Base-by-base conservation (phyloP, 1,140 invertebrate species). In the Pogonognathellus flavescens region DNA sequence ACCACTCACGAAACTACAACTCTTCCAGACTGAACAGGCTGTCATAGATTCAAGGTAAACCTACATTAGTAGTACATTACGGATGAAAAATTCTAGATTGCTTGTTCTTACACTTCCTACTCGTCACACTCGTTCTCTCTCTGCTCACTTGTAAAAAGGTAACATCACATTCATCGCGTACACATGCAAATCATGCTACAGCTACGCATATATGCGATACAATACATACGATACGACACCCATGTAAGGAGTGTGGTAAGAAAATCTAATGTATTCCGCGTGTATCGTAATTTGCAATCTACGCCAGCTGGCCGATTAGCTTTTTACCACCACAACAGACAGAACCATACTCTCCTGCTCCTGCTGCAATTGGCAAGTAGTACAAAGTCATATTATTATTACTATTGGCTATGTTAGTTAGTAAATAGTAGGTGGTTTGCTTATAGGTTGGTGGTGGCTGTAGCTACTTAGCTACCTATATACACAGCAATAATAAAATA, bases 1-100 rank as follows among this genome's bases (percentile, higher is more conserved):
- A 76, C 70, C 70, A 25, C 70, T 49, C 70, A 76, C 70, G 70
- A 76, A 76, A 76, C 70, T 76, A 76, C 70, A 76, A 76, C 49
- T 76, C 70, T 76, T 49, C 41, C 41, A 66, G 70, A 25, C 70
- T 76, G 70, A 76, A 50, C 70, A 76, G 70, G 70, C 49, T 76
- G 70, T 76, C 70, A 76, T 76, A 25, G 13, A 76, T 76, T 76
- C 70, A 76, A 76, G 70, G 70, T 76, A 76, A 76, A 50, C 70
- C 70, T 76, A 76, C 70, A 76, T 50, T 31, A 76, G 41, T 31
- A 50, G 31, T 76, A 50, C 70, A 76, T 41, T 76, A 76, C 70
- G 41, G n/a, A 76, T 31, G 70, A 76, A 76, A 76, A 76, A 49
- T 76, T 76, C 70, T 50, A 76, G 70, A 76, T 76, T 76, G 70